A percentile compares a stretch with the other conserved stretches of the same genome.
Conservation (phyloP, 2,113 vertebrate genomes). For the Colius striatus region DNA sequence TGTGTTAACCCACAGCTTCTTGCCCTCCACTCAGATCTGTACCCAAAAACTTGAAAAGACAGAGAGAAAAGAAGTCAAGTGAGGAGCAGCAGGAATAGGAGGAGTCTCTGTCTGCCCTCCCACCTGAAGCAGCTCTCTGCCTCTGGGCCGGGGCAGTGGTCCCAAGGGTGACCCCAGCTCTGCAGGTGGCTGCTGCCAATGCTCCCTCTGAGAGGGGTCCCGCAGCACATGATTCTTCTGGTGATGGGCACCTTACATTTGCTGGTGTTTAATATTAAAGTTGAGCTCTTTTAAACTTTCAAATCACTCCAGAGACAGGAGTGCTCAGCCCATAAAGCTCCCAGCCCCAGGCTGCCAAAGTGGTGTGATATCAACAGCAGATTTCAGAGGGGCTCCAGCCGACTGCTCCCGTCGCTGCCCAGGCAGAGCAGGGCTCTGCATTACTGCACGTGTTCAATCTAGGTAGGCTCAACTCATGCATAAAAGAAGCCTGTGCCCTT, state of each 20-base stretch:
- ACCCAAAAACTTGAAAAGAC: not conserved
- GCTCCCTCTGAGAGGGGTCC: not conserved
- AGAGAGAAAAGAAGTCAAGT: not conserved
- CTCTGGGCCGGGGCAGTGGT: not conserved
- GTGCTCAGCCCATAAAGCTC: fast-evolving
- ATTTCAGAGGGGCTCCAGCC: not conserved
- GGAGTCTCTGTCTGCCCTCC: not conserved
- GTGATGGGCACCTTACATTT: not conserved
- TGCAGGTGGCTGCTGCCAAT: not conserved
- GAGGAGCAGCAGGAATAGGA: fast-evolving
- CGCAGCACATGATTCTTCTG: not conserved
- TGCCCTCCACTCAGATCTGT: not conserved
- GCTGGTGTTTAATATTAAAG: not conserved
- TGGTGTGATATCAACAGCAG: fast-evolving
- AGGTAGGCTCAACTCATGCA: slow-evolving; percentile 28
- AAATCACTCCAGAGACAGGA: not conserved
- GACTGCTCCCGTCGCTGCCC: not conserved
- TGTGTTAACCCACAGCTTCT: fast-evolving
- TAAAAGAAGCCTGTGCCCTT: slow-evolving; percentile 46
- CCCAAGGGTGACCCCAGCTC: fast-evolving
- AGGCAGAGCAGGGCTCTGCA: not conserved
- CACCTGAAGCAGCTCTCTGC: not conserved
- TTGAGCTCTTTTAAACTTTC: not conserved
- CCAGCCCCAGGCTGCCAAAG: not conserved
- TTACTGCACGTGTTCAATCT: not conserved